Conservation (phyloP, 2,888 invertebrate species). For the Pollenia amentaria region DNA sequence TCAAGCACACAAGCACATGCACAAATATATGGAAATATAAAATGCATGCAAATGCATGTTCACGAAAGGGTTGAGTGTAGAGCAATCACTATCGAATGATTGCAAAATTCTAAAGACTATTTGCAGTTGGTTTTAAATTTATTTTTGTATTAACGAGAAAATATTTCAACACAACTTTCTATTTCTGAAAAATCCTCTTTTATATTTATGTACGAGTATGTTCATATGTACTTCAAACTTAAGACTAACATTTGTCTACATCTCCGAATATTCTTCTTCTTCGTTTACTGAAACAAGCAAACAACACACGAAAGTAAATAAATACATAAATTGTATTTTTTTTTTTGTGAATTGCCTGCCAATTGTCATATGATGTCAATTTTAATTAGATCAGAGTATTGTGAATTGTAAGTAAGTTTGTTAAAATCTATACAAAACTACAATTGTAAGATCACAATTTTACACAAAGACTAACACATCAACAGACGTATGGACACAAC, state of each 20-base stretch:
- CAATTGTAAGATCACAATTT: conserved; percentile 35
- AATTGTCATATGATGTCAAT: conserved; percentile 67
- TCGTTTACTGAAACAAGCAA: neutral
- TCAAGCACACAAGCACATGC: neutral
- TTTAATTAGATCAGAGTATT: conserved; percentile 72
- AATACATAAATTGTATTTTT: neutral
- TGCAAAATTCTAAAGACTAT: no score
- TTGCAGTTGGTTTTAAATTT: neutral
- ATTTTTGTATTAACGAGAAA: neutral
- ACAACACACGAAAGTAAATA: neutral
- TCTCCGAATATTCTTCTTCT: neutral
- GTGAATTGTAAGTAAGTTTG: conserved; percentile 53
- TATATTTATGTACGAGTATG: conserved; percentile 37
- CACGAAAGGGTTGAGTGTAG: neutral
- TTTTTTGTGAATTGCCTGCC: conserved; percentile 1
- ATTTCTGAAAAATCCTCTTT: conserved; percentile 40
- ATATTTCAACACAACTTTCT: conserved; percentile 53
- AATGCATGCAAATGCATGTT: neutral
- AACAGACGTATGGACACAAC: neutral
- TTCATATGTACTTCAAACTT: conserved; percentile 10
- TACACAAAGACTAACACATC: conserved; percentile 16
- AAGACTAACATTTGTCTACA: neutral
- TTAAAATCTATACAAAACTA: conserved; percentile 23
- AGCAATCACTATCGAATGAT: no score
- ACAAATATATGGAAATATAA: neutral